phyloP scores from a whole-genome alignment of 2,888 invertebrate genomes.

The Scelioninae gen. 2 region DNA sequence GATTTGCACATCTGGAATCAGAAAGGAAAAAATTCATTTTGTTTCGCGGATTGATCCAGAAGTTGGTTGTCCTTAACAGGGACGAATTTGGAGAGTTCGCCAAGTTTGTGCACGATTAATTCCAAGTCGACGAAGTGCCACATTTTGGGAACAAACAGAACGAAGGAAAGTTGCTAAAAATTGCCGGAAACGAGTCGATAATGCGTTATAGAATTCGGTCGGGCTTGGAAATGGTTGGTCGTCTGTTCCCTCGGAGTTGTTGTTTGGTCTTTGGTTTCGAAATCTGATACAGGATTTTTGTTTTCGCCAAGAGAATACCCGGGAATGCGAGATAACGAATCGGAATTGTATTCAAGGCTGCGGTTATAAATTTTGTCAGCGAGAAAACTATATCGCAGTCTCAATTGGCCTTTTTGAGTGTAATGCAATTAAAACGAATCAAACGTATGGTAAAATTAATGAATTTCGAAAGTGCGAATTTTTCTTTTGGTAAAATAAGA shows the following conservation, averaged over 20 bases:
- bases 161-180: not conserved
- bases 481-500: no score
- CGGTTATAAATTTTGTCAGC: slow-evolving; percentile 4
- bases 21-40: slow-evolving; percentile 1
- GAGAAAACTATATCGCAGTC: no score
- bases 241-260: no score
- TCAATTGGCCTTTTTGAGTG: no score
- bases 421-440: no score
- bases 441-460: no score
- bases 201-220: not conserved
- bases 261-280: no score
- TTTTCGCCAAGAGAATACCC: slow-evolving; percentile 1
- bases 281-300: slow-evolving; percentile 1
- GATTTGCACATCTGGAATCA: slow-evolving; percentile 69
- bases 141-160: not conserved
- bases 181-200: not conserved
- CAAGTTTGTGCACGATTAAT: slow-evolving; percentile 1
- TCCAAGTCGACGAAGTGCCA: not conserved
- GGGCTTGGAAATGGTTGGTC: not conserved
- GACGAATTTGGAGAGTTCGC: not conserved
- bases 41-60: not conserved
- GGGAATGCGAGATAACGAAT: slow-evolving; percentile 16
- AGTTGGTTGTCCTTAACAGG: slow-evolving; percentile 1
- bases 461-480: no score
- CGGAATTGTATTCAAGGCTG: slow-evolving; percentile 7